These are phyloP conservation scores for Thrips palmi DNA, from an alignment of 1,140 invertebrate species.

Conservation along the genomic window DNA sequence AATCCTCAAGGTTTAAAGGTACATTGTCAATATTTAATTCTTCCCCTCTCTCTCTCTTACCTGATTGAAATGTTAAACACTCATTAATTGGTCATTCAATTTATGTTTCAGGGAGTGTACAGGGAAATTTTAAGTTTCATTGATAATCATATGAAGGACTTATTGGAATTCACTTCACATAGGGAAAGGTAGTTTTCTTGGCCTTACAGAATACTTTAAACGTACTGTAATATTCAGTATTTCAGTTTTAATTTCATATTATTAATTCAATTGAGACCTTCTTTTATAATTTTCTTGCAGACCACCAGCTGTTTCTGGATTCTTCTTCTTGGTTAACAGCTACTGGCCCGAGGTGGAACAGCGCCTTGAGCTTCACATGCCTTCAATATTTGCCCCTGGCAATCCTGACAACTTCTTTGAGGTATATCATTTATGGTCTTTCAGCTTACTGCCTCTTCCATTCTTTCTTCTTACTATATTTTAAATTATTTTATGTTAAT, in stretches of 20 bases:
- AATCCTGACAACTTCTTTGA: constrained; percentile 74
- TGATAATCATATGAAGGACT: constrained; percentile 37
- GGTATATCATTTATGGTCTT: constrained; percentile 22
- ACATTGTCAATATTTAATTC: too few species aligned
- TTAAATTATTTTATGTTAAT: background rate
- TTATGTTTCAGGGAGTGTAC: constrained; percentile 57
- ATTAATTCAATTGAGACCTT: background rate
- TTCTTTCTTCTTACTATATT: background rate
- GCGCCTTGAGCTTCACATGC: constrained; percentile 52
- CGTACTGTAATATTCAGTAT: too few species aligned
- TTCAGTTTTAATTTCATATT: too few species aligned
- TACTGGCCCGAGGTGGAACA: constrained; percentile 75
- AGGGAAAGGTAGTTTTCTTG: too few species aligned
- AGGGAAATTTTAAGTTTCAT: constrained; percentile 48
- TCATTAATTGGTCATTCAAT: too few species aligned
- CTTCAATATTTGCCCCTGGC: constrained; percentile 74
- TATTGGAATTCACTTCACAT: constrained; percentile 30
- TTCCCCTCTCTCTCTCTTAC: too few species aligned
- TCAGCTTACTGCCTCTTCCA: background rate
- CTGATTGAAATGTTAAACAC: too few species aligned
- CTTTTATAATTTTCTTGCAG: constrained; percentile 17
- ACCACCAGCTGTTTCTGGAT: constrained; percentile 38
- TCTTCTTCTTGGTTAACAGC: constrained; percentile 73
- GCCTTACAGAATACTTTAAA: too few species aligned
- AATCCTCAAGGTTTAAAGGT: constrained; percentile 48